Evolutionary conservation across 2,888 invertebrate species (phyloP), one percentile per base, ranked within the genome.

Genomic region (Lasioglossum calceatum): DNA sequence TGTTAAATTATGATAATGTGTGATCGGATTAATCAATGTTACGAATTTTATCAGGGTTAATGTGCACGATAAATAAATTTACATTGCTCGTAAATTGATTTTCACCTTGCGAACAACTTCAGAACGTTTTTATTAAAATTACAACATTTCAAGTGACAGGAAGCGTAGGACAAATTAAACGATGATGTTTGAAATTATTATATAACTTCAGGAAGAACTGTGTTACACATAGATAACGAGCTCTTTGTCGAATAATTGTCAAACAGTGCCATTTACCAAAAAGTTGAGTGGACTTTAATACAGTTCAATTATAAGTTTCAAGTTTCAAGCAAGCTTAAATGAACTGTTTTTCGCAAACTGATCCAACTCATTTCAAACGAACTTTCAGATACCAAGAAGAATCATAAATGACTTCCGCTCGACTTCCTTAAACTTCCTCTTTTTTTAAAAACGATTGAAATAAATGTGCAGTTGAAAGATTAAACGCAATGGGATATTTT

Each of bases 21-120:
- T 42, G 16, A 19, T 36, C 19, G 10, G 27, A 76, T 42, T 64
- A 2, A 36, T 32, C 14, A 27, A 67, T 47, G 67, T 73, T 47
- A 27, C 0, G 10, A 78, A 84, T 58, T 81, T 79, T 39, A 79
- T 71, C 42, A 4, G 16, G 54, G 50, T 82, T 79, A 85, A 74
- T 2, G 27, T 67, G 42, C 2, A 71, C 1, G 12, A 67, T 16
- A 23, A 47, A 67, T 36, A 32, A 23, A 44, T 14, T 73, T 39
- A 64, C 16, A 47, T 54, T 8, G 27, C 67, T 12, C 23, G 4
- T 16, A 42, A 36, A 50, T 36, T 12, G 14, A 0, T 16, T 71
- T 70, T 23, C 12, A 10, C 12, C 3, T 39, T 23, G 71, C 23
- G n/a, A 71, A 42, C n/a, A 42, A 71, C 71, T 70, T 70, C 70